phyloP scores from a whole-genome alignment of 2,888 invertebrate genomes.

The Periphyllus acericola region DNA sequence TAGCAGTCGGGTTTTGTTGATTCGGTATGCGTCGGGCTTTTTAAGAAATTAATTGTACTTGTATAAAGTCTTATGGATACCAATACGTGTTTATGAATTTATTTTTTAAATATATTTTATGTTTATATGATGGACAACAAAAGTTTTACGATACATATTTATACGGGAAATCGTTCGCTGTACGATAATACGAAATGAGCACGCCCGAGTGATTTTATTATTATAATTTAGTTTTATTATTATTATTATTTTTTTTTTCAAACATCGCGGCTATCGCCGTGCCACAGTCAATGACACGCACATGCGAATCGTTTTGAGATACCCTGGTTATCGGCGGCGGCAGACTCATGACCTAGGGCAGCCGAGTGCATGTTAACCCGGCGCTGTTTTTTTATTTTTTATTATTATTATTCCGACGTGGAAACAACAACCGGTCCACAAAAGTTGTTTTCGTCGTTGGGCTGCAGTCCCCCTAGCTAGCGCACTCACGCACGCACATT shows the following conservation, averaged over 20 bases:
- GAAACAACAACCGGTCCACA: slow-evolving; percentile 57
- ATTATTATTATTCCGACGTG: slow-evolving; percentile 37
- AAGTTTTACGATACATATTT: background rate
- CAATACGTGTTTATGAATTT: background rate
- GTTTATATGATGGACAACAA: background rate
- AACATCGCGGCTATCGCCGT: background rate
- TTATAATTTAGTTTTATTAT: background rate
- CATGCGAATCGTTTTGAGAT: slow-evolving; percentile 45
- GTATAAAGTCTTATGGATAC: no score
- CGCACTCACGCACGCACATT: background rate
- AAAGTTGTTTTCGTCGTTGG: slow-evolving; percentile 59
- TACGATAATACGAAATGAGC: background rate
- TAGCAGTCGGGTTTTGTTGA: no score
- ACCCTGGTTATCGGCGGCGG: slow-evolving; percentile 34
- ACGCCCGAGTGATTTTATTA: background rate
- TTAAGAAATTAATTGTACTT: no score
- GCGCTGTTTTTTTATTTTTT: slow-evolving; percentile 18
- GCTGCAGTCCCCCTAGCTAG: slow-evolving; percentile 42
- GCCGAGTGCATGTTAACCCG: slow-evolving; percentile 48
- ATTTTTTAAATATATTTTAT: background rate
- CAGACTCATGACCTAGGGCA: slow-evolving; percentile 54
- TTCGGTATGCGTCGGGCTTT: no score
- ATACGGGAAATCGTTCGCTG: background rate
- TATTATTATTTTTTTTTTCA: background rate
- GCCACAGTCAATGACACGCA: slow-evolving; percentile 30